Conservation (phyloP, 1,140 invertebrate genomes). For the Apis cerana region DNA sequence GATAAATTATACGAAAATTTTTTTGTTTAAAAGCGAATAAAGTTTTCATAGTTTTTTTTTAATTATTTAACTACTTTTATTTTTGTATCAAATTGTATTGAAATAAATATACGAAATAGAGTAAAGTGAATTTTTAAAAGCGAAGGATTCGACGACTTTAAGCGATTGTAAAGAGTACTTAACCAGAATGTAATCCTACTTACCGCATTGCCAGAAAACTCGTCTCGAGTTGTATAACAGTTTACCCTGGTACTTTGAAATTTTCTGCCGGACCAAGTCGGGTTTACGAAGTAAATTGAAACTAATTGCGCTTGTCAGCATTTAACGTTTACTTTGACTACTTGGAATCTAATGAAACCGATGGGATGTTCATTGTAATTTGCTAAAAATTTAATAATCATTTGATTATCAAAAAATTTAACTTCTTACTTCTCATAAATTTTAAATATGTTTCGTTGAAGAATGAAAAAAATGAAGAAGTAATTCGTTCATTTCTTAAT, state of each 20-base stretch:
- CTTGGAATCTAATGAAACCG: too few relatives aligned
- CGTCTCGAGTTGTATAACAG: slow-evolving; percentile 8
- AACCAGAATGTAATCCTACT: slow-evolving; percentile 43
- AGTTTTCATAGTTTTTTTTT: too few relatives aligned
- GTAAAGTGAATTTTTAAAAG: not conserved
- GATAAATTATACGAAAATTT: too few relatives aligned
- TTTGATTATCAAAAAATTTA: too few relatives aligned
- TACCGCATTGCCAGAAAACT: slow-evolving; percentile 32
- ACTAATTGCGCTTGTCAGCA: slow-evolving; percentile 24
- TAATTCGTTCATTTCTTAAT: too few relatives aligned
- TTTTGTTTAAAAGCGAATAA: too few relatives aligned
- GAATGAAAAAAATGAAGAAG: too few relatives aligned
- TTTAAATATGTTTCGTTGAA: too few relatives aligned
- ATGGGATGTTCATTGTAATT: not conserved
- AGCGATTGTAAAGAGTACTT: slow-evolving; percentile 61
- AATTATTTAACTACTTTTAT: not conserved
- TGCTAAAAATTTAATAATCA: too few relatives aligned
- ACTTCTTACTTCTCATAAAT: too few relatives aligned
- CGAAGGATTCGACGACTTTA: slow-evolving; percentile 13
- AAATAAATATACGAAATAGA: not conserved
- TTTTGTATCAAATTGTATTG: not conserved
- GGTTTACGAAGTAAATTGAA: slow-evolving; percentile 23
- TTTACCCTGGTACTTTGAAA: slow-evolving; percentile 19
- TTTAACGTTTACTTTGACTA: slow-evolving; percentile 4
- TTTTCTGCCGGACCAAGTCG: slow-evolving; percentile 15